Base-by-base conservation (phyloP, 2,113 vertebrate species). In the Pseudorasbora parva region DNA sequence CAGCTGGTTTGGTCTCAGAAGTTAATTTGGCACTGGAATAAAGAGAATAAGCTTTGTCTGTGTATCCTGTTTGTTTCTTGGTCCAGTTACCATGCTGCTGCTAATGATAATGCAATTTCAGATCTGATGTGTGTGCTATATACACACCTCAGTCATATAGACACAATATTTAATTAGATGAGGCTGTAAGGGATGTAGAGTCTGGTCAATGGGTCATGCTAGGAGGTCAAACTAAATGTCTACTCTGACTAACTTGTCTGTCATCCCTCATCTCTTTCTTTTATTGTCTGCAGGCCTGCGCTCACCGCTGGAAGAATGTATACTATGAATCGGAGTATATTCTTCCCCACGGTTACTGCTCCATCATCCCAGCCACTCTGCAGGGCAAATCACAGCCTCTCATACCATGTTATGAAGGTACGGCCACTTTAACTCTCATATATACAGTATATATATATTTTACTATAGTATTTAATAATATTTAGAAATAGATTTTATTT, bases 291-390 rank as follows among this genome's bases (percentile, higher is more conserved):
- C 85, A 99, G 98, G 98, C 97, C 12, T 99, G 98, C 21, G 98
- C 98, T 0, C 98, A 99, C 86, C 97, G 98, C 81, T 99, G 98
- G 98, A 99, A 99, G 89, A 99, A 99, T 73, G 94, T 98, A 82
- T 99, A 95, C 91, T 99, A 99, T 0, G 94, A 96, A 87, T 92
- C 94, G 0, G 97, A 99, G 78, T 94, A 97, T 60, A 97, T 99
- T 85, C 92, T 99, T 73, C 98, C 98, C 0, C 97, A 99, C 0
- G 98, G 98, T 41, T 98, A 97, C 92, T 99, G 98, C 90, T 95
- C 96, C 84, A 91, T 99, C 90, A 97, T 99, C 81, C 94, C 97
- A 0, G 88, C 97, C 10, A 95, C 95, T 37, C 95, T 99, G 8
- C 96, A 97, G 90, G 93, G 95, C 86, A 92, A 84, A 1, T 94